Conservation (phyloP, 1,140 invertebrate species). For the Eumaeus atala region DNA sequence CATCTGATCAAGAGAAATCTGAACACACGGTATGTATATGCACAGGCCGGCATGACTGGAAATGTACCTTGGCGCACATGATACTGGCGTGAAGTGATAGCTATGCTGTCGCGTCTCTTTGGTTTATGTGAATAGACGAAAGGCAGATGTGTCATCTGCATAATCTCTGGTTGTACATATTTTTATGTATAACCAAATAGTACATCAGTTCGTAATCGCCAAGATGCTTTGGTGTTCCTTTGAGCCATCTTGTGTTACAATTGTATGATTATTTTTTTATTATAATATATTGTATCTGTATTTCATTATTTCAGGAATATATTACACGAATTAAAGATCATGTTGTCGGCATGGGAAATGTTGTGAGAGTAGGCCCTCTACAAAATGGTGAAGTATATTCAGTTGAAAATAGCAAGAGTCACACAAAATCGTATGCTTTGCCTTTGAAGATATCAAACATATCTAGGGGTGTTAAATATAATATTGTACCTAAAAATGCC, state of each 20-base stretch:
- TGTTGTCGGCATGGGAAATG: constrained; percentile 78
- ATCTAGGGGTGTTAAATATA: constrained; percentile 66
- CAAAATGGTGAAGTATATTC: constrained; percentile 64
- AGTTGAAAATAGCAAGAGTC: constrained; percentile 60
- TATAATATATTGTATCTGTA: constrained; percentile 15
- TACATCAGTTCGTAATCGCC: too few species aligned
- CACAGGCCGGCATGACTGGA: too few species aligned
- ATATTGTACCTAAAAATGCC: constrained; percentile 68
- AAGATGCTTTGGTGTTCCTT: too few species aligned
- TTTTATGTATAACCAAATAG: constrained; percentile 5
- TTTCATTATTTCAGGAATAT: constrained; percentile 75
- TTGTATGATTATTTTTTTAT: too few species aligned
- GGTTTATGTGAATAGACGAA: too few species aligned
- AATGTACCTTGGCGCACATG: too few species aligned
- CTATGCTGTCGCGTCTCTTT: too few species aligned
- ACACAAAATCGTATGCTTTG: constrained; percentile 67
- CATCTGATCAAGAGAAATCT: constrained; percentile 54
- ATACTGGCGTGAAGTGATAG: too few species aligned
- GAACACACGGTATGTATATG: constrained; percentile 58
- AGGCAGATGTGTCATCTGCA: too few species aligned
- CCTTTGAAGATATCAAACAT: constrained; percentile 69
- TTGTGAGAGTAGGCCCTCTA: constrained; percentile 72
- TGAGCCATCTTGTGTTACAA: too few species aligned
- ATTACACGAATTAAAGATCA: constrained; percentile 78
- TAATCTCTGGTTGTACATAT: constrained; percentile 2